Conservation (phyloP, 2,113 vertebrate genomes). For the Piprites chloris region DNA sequence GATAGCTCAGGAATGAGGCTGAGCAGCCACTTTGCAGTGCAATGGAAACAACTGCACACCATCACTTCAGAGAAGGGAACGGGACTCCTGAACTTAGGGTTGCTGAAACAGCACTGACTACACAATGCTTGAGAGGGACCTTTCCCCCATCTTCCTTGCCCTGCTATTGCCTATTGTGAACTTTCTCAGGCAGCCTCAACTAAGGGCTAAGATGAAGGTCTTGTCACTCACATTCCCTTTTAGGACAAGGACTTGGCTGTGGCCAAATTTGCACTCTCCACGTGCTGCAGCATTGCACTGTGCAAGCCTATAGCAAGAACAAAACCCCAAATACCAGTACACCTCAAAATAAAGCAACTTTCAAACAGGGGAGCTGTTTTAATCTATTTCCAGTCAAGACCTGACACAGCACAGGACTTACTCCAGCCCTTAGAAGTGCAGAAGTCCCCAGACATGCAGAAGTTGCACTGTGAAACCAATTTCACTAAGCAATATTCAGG, state of each 20-base stretch:
- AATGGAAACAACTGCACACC: neutral
- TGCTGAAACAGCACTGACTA: neutral
- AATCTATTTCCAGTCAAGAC: neutral
- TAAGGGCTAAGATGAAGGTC: neutral
- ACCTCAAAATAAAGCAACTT: neutral
- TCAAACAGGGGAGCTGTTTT: neutral
- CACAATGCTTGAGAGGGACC: rapidly evolving
- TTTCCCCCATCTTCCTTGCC: neutral
- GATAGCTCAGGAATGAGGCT: neutral
- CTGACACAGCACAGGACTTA: neutral
- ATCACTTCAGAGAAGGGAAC: neutral
- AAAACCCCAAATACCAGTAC: neutral
- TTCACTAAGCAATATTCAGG: neutral
- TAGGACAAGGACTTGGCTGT: neutral
- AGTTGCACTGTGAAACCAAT: neutral
- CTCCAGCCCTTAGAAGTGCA: neutral
- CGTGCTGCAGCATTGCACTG: neutral
- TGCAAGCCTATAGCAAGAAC: neutral
- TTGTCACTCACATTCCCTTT: neutral
- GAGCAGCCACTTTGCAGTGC: neutral
- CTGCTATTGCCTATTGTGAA: neutral
- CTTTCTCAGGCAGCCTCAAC: neutral
- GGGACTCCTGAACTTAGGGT: neutral
- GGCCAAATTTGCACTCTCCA: neutral
- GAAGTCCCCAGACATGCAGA: neutral